Base-by-base conservation (phyloP, 2,113 vertebrate genomes). In the Alouatta palliata region DNA sequence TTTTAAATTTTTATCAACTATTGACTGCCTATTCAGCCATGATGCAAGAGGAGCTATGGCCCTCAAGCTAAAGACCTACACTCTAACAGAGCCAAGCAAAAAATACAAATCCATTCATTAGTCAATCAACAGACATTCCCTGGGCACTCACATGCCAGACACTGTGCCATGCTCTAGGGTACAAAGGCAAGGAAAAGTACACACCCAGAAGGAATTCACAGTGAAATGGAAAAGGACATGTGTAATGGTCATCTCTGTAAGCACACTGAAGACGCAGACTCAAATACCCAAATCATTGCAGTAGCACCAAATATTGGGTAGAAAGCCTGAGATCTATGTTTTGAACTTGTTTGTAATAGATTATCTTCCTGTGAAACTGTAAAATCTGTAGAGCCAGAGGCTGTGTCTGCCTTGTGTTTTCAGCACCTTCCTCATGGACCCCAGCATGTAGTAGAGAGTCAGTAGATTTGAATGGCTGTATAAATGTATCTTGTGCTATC, bases 341-440 rank as follows among this genome's bases (percentile, higher is more conserved):
- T 37, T 21, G 47, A 95, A 68, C 64, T 52, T 84, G 16, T 16
- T 40, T 43, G 2, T 61, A 32, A 64, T 13, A 43, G 25, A 19
- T 23, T 27, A 21, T 76, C 56, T 32, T 83, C 20, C 40, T 5
- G 0, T 7, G 52, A 90, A 79, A 80, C 14, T 19, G 12, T 14
- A 47, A 79, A 64, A 19, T 14, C 61, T 10, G 0, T 5, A 49
- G 5, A 77, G 64, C 37, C 66, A 30, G 52, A 68, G 5, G 45
- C 5, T 4, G 3, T 30, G 3, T 23, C n/a, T 21, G 54, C 52
- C 37, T 47, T 19, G 6, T 68, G 32, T 68, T 35, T 11, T 35
- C 20, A 2, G 25, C 0, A 1, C 32, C 90, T 14, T 9, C 9
- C 0, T 45, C 30, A 0, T 5, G 45, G 47, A 30, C 14, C n/a